Conservation (phyloP, 2,797 vertebrate genomes). For the Chelonia mydas region DNA sequence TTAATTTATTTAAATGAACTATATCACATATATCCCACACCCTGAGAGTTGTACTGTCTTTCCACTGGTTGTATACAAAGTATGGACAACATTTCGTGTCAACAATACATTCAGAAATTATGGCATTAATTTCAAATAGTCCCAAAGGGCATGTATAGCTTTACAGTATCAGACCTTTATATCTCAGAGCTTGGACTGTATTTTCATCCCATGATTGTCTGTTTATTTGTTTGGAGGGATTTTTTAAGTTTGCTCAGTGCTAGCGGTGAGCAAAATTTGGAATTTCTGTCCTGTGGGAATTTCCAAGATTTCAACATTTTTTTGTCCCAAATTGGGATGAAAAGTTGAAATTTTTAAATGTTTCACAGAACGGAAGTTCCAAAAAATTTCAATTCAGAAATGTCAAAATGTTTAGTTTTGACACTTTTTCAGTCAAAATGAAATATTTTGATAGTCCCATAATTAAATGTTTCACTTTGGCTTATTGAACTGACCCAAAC, state of each 20-base stretch:
- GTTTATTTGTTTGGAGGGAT: background rate
- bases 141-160: background rate
- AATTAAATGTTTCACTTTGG: background rate
- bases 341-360: too few relatives aligned
- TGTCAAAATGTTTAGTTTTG: background rate
- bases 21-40: background rate
- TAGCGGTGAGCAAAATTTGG: background rate
- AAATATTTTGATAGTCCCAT: background rate
- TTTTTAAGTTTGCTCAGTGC: background rate
- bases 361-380: background rate
- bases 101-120: background rate
- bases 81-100: background rate
- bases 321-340: too few relatives aligned
- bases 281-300: too few relatives aligned
- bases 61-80: background rate
- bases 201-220: background rate
- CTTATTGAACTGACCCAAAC: background rate
- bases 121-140: background rate
- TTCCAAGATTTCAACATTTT: too few relatives aligned
- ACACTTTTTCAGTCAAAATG: background rate
- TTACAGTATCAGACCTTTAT: background rate
- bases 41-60: background rate
- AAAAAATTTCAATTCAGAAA: background rate
- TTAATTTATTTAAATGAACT: background rate
- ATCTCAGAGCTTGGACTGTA: background rate